A percentile compares a stretch with the other conserved stretches of the same genome.
Evolutionary conservation across 1,140 invertebrate genomes (phyloP).

Genomic region (Zaprionus ornatus): DNA sequence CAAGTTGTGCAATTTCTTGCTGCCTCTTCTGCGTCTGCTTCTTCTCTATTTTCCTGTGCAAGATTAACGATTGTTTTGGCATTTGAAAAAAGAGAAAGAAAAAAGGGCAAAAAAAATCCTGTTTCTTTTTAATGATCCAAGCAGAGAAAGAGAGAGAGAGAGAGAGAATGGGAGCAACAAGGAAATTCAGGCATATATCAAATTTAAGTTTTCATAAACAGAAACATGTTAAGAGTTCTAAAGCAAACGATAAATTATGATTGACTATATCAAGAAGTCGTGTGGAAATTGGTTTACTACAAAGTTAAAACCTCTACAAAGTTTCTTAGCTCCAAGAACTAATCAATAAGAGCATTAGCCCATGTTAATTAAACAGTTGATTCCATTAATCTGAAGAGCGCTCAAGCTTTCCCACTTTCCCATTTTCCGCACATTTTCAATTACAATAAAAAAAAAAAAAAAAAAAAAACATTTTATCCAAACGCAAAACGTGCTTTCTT

Average conservation of each 20-base stretch:
- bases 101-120: not conserved
- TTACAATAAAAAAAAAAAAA: not conserved
- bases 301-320: too few species aligned
- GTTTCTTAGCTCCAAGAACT: not conserved
- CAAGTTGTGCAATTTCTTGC: slow-evolving; percentile 4
- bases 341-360: not conserved
- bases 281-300: too few species aligned
- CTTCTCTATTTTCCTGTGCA: not conserved
- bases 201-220: slow-evolving; percentile 14
- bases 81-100: not conserved
- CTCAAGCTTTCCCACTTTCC: not conserved
- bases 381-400: not conserved
- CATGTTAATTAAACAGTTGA: not conserved
- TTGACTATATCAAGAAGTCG: not conserved
- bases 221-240: not conserved
- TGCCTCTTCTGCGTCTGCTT: not conserved
- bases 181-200: slow-evolving; percentile 15
- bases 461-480: not conserved
- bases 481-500: slow-evolving; percentile 4
- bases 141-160: not conserved
- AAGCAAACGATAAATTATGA: slow-evolving; percentile 8
- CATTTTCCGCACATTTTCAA: not conserved
- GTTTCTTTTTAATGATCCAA: not conserved
- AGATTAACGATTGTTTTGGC: slow-evolving; percentile 34
- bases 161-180: not conserved